These are phyloP conservation scores for Leptinotarsa juncta DNA, from an alignment of 2,888 invertebrate species.

Conservation along the genomic window DNA sequence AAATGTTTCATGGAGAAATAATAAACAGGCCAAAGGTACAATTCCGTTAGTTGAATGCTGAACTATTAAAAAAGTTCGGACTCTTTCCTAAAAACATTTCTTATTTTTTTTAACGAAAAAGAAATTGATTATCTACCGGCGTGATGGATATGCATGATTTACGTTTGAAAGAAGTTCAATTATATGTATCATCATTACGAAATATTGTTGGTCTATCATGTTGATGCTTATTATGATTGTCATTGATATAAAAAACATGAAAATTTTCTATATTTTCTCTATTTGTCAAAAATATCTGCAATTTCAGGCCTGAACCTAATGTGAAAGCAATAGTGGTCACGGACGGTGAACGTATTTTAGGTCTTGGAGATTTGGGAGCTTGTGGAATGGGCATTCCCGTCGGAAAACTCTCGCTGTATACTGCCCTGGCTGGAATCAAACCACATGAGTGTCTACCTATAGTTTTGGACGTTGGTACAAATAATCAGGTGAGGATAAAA, in stretches of 20 bases:
- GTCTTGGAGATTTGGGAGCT: slow-evolving; percentile 95
- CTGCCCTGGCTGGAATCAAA: slow-evolving; percentile 95
- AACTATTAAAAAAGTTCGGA: no score
- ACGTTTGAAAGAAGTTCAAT: no score
- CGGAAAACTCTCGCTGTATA: slow-evolving; percentile 95
- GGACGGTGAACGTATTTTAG: slow-evolving; percentile 96
- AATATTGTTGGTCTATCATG: not conserved
- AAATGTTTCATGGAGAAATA: no score
- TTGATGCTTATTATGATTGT: not conserved
- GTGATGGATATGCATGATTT: no score
- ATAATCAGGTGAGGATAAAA: slow-evolving; percentile 76
- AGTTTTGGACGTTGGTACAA: slow-evolving; percentile 93
- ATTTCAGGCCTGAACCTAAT: slow-evolving; percentile 82
- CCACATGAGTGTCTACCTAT: slow-evolving; percentile 96
- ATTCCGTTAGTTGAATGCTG: no score
- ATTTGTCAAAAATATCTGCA: not conserved
- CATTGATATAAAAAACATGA: no score
- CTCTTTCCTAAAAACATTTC: no score
- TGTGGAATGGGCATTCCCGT: slow-evolving; percentile 99
- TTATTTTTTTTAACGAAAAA: no score
- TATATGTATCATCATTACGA: no score
- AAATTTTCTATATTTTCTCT: no score
- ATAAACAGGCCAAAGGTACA: no score
- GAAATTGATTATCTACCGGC: no score
- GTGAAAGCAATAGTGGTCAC: slow-evolving; percentile 93